These are phyloP conservation scores for Ips typographus DNA, from an alignment of 1,140 invertebrate genomes.

Conservation along the genomic window DNA sequence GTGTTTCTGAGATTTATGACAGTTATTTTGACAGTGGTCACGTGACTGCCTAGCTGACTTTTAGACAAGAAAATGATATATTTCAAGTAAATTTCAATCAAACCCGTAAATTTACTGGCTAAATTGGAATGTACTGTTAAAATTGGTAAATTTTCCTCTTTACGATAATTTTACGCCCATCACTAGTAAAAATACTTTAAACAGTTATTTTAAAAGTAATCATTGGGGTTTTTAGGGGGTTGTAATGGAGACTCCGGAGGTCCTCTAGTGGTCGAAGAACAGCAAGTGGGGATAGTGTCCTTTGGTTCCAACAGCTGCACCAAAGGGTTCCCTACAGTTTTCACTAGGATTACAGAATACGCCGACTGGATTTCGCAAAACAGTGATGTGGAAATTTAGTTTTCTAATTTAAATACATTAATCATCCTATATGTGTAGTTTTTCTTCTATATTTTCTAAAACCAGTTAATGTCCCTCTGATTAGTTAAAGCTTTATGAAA, in stretches of 20 bases:
- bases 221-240: slow-evolving; percentile 15
- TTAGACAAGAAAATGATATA: no score
- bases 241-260: slow-evolving; percentile 58
- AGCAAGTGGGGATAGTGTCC: slow-evolving; percentile 55
- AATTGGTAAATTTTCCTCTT: neutral
- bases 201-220: no score
- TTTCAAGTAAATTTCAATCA: no score
- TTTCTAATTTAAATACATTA: neutral
- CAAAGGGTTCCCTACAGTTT: slow-evolving; percentile 51
- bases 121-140: neutral
- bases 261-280: slow-evolving; percentile 54
- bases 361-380: slow-evolving; percentile 40
- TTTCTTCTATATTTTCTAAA: no score
- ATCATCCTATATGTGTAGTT: no score
- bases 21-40: no score
- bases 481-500: no score
- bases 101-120: neutral
- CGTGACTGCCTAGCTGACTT: no score
- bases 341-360: slow-evolving; percentile 50
- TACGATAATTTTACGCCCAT: no score
- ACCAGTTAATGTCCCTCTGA: no score
- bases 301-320: slow-evolving; percentile 56
- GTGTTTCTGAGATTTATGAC: no score
- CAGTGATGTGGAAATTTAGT: slow-evolving; percentile 13
- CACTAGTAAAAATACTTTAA: no score